phyloP scores from a whole-genome alignment of 2,797 vertebrate genomes.

The Spea hammondii region DNA sequence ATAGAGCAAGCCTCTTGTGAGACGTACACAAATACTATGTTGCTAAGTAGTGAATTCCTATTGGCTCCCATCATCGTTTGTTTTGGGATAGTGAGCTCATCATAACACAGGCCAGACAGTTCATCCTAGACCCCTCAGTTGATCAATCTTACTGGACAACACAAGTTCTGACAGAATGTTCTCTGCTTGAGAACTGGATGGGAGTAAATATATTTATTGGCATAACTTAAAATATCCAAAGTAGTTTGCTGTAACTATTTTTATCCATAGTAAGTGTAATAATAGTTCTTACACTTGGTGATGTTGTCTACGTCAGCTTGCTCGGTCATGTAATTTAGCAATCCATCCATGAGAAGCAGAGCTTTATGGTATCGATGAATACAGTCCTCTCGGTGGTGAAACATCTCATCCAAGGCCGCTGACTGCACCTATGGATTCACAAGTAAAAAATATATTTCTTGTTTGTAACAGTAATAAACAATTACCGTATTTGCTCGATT shows the following conservation, averaged over 20 bases:
- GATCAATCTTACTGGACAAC: slow-evolving; percentile 3
- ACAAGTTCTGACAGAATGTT: neutral
- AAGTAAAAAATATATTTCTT: neutral
- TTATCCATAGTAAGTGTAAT: too few species aligned
- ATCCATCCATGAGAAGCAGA: slow-evolving; percentile 90
- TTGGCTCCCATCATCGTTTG: neutral
- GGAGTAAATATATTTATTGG: too few species aligned
- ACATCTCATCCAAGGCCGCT: slow-evolving; percentile 96
- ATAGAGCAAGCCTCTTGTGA: too few species aligned
- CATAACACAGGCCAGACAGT: slow-evolving; percentile 8
- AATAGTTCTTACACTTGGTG: slow-evolving; percentile 78
- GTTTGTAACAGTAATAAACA: neutral
- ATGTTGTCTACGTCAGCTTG: slow-evolving; percentile 84
- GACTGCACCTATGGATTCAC: slow-evolving; percentile 79
- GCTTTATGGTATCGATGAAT: slow-evolving; percentile 90
- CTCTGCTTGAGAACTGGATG: too few species aligned
- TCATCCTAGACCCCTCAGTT: neutral
- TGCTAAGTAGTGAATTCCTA: too few species aligned
- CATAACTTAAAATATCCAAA: too few species aligned
- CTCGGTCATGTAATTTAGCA: slow-evolving; percentile 83
- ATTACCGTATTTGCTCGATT: too few species aligned
- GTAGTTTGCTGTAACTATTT: too few species aligned
- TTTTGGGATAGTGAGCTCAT: neutral
- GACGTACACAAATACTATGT: too few species aligned
- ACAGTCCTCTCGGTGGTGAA: slow-evolving; percentile 82